Evolutionary conservation across 2,888 invertebrate species (phyloP).

Genomic region (Agrochola lota): DNA sequence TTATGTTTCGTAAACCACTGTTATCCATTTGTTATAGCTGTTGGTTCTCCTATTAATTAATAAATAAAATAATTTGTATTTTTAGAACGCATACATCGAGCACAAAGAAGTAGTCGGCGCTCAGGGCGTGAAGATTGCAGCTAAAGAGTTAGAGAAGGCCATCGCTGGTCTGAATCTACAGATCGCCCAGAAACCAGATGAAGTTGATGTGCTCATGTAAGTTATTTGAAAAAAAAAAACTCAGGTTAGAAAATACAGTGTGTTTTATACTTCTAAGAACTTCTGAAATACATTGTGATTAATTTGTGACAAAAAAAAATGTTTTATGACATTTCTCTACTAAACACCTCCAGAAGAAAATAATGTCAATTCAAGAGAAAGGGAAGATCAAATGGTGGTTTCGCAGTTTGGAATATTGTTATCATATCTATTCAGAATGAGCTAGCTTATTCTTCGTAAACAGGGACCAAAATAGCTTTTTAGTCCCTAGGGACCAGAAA

Average conservation of each 20-base stretch:
- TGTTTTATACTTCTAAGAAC: not conserved
- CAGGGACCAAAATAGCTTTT: too few relatives aligned
- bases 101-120: slow-evolving; percentile 98
- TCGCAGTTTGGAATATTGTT: too few relatives aligned
- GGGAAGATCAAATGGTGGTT: too few relatives aligned
- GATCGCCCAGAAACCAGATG: slow-evolving; percentile 98
- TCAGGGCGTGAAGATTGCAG: slow-evolving; percentile 99
- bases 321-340: too few relatives aligned
- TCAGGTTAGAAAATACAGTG: not conserved
- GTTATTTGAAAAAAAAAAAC: slow-evolving; percentile 51
- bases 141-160: slow-evolving; percentile 99
- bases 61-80: not conserved
- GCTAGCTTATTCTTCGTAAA: too few relatives aligned
- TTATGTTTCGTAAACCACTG: too few relatives aligned
- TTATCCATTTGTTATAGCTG: too few relatives aligned
- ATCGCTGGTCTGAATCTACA: slow-evolving; percentile 98
- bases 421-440: too few relatives aligned
- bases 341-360: not conserved
- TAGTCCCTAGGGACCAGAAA: too few relatives aligned
- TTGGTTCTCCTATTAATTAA: too few relatives aligned
- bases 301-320: too few relatives aligned
- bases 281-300: not conserved
- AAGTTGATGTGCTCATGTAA: slow-evolving; percentile 95
- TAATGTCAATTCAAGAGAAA: too few relatives aligned
- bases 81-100: slow-evolving; percentile 97